Percentiles rank a stretch among this genome's conserved stretches.
Conservation (phyloP, 2,113 vertebrate genomes). For the Ceuthmochares aereus region DNA sequence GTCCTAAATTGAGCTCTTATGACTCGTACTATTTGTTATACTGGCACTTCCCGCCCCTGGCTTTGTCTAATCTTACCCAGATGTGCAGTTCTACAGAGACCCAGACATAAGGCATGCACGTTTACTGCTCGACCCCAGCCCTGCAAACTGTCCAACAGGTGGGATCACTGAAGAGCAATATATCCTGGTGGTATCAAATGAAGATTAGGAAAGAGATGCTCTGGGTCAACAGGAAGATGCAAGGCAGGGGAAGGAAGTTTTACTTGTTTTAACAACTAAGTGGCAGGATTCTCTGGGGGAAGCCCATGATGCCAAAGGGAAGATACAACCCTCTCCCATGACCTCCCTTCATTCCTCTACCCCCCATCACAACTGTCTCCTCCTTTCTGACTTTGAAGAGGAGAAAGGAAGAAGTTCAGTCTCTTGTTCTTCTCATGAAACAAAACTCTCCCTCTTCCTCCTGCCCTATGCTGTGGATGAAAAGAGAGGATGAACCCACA, state of each 20-base stretch:
- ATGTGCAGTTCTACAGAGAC: background rate
- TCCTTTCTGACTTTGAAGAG: background rate
- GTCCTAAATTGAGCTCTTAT: constrained; percentile 9
- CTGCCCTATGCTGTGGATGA: background rate
- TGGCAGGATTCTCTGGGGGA: background rate
- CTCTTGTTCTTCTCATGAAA: constrained; percentile 1
- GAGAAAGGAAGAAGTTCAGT: background rate
- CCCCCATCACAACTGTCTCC: background rate
- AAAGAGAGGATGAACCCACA: background rate
- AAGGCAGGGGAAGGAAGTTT: background rate
- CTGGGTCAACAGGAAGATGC: background rate
- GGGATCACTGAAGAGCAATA: background rate
- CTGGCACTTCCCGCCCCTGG: background rate
- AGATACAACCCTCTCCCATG: background rate
- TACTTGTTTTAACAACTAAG: background rate
- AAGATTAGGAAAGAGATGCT: background rate
- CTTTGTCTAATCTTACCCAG: constrained; percentile 36
- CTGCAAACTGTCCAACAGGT: background rate
- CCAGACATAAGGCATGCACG: constrained; percentile 14
- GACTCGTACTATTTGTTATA: background rate
- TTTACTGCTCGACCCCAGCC: background rate
- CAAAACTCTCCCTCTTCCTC: background rate
- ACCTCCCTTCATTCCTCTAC: background rate
- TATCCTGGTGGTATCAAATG: background rate
- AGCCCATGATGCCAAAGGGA: background rate